Evolutionary conservation across 2,113 vertebrate genomes (phyloP), one percentile per base, ranked within the genome.

Genomic region (Ivindomyrus marchei): DNA sequence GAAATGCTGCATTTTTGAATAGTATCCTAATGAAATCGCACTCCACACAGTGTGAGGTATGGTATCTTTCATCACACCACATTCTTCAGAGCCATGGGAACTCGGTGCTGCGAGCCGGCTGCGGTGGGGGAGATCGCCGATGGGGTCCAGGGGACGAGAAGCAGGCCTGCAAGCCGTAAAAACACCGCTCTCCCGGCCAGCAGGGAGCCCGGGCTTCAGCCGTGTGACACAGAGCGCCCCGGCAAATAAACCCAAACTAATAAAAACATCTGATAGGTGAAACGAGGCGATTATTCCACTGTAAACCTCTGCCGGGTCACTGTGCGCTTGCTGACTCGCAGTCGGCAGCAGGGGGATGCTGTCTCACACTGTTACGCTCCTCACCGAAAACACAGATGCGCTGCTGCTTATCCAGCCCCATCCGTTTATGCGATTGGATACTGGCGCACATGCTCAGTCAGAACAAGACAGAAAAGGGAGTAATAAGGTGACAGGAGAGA

Each of bases 1-100:
- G 95, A 94, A 96, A 97, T 96, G 97, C 96, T 96, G 96, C 95
- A 96, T 95, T 93, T 92, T 49, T 45, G 24, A 86, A 49, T 21
- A 3, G 11, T 49, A n/a, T 31, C 24, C 45, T 49, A n/a, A 86
- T 50, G 45, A 47, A 50, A 86, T 27, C 84, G 24, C 45, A 86
- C 45, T 47, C 6, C n/a, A 6, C 96, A 96, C 96, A 96, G 96
- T 96, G 96, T 96, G 83, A 85, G 83, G 83, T 24, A 49, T 9
- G 21, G 2, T 49, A 47, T 49, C 83, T 85, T 85, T 85, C 46
- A 80, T 80, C 74, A 80, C 74, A 42, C 15, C 31, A 42, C 31
- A 80, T 80, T 80, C 36, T 80, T 80, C 15, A 42, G 74, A 80
- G 36, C 36, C 36, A 39, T 70, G 62, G 62, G 62, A 70, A 70